Evolutionary conservation across 1,140 invertebrate species (phyloP).

Genomic region (Ruditapes philippinarum): DNA sequence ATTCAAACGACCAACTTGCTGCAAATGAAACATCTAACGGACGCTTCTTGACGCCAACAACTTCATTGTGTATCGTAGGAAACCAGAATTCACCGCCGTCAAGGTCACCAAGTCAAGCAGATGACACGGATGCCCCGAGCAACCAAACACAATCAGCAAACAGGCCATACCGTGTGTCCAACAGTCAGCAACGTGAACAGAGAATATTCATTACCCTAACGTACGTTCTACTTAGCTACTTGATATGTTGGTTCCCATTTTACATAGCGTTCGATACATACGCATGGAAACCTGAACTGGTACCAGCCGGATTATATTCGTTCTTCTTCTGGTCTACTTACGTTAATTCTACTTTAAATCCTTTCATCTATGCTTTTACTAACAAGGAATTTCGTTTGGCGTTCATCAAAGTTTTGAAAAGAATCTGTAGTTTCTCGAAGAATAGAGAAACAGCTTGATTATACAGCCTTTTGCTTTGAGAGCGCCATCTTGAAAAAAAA

Average conservation of each 20-base stretch:
- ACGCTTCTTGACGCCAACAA: not conserved
- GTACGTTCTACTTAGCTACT: conserved; percentile 66
- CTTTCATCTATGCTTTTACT: conserved; percentile 77
- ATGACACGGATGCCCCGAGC: not conserved
- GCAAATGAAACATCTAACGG: not conserved
- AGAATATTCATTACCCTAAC: conserved; percentile 70
- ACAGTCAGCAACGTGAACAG: conserved; percentile 27
- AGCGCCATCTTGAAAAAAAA: no score
- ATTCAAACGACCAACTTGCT: not conserved
- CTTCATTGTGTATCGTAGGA: not conserved
- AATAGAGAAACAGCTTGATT: not conserved
- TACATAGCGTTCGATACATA: conserved; percentile 73
- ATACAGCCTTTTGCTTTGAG: no score
- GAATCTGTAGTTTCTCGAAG: not conserved
- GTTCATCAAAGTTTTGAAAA: conserved; percentile 87
- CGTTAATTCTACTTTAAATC: conserved; percentile 78
- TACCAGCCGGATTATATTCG: conserved; percentile 67
- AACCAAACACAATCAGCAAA: not conserved
- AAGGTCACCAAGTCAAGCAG: not conserved
- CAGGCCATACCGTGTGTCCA: not conserved
- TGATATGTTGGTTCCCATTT: conserved; percentile 73
- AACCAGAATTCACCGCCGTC: not conserved
- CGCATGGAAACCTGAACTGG: conserved; percentile 66
- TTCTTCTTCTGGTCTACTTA: conserved; percentile 76
- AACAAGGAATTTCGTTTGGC: conserved; percentile 72